phyloP scores from a whole-genome alignment of 2,113 vertebrate species.

The Aix galericulata region DNA sequence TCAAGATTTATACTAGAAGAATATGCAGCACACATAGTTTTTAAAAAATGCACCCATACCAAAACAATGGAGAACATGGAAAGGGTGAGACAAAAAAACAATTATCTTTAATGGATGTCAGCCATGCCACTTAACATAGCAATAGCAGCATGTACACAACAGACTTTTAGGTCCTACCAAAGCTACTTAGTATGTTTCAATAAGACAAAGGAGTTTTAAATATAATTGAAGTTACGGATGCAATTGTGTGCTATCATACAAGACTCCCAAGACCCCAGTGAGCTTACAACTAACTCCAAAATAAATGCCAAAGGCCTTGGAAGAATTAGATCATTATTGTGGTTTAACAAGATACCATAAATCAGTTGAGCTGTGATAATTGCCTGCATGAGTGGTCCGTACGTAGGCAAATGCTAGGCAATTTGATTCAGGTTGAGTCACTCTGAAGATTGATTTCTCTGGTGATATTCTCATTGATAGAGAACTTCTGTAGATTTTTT shows the following conservation, averaged over 20 bases:
- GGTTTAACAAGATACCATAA: not conserved
- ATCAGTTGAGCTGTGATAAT: not conserved
- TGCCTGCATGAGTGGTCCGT: not conserved
- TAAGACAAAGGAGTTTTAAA: not conserved
- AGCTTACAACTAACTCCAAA: not conserved
- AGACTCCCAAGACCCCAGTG: not conserved
- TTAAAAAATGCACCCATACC: not conserved
- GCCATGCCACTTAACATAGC: not conserved
- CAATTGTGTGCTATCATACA: not conserved
- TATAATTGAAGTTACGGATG: not conserved
- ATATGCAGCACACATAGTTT: not conserved
- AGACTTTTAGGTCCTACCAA: not conserved
- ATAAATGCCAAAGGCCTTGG: not conserved
- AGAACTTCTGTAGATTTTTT: not conserved
- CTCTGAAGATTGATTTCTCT: not conserved
- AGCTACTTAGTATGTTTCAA: not conserved
- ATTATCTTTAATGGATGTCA: not conserved
- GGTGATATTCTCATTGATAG: not conserved
- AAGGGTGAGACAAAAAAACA: not conserved
- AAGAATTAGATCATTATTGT: not conserved
- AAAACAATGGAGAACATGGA: not conserved
- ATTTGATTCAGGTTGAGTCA: not conserved
- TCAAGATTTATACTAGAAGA: not conserved
- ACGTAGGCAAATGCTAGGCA: not conserved
- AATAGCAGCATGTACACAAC: not conserved